Percentiles rank a stretch among this genome's conserved stretches.
Evolutionary conservation across 1,140 invertebrate species (phyloP).

Genomic region (Alviniconcha marisindica): DNA sequence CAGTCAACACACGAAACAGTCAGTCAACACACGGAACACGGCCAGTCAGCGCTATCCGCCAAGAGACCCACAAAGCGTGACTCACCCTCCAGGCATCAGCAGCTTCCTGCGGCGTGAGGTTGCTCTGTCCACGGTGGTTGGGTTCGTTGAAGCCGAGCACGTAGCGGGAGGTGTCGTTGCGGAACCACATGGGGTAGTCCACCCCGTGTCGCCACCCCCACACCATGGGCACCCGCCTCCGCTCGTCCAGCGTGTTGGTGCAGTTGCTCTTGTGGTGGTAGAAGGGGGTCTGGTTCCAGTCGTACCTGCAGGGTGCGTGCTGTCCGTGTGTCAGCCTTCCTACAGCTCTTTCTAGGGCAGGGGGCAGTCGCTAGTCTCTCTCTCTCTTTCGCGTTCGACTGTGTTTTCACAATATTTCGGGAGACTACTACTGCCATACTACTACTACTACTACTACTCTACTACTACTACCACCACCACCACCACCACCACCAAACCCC

Average conservation of each 20-base stretch:
- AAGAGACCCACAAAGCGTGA: background rate
- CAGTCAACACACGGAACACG: no score
- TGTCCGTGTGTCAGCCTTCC: no score
- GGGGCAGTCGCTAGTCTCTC: no score
- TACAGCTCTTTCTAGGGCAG: no score
- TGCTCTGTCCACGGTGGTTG: slow-evolving; percentile 37
- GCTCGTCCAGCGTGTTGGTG: slow-evolving; percentile 3
- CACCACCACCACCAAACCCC: no score
- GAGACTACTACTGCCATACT: no score
- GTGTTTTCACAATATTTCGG: no score
- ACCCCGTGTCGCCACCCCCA: slow-evolving; percentile 28
- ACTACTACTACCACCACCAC: no score
- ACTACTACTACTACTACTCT: no score
- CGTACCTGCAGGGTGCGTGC: slow-evolving; percentile 19
- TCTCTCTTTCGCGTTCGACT: no score
- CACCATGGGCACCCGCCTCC: slow-evolving; percentile 30
- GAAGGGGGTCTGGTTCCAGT: slow-evolving; percentile 23
- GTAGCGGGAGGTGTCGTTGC: slow-evolving; percentile 35
- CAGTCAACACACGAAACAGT: no score
- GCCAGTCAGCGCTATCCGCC: no score
- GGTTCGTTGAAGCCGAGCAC: slow-evolving; percentile 45
- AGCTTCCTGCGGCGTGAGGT: slow-evolving; percentile 6
- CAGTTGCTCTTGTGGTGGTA: slow-evolving; percentile 30
- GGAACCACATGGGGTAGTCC: slow-evolving; percentile 23
- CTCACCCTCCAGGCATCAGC: slow-evolving; percentile 35